Evolutionary conservation across 2,888 invertebrate species (phyloP).

Genomic region (Nemotelus nigrinus): DNA sequence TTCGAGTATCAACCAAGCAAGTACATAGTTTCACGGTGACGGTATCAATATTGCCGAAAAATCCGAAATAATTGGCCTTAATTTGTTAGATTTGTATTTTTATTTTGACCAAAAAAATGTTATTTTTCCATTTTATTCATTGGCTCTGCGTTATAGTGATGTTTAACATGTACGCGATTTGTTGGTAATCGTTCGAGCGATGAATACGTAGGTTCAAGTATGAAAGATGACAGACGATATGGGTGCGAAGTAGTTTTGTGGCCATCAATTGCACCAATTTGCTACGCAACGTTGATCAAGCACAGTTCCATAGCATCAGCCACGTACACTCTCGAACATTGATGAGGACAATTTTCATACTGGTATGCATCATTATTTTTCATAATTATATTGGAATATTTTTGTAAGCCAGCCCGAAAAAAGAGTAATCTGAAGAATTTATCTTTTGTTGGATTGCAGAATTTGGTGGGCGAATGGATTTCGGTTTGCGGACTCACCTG

Average conservation of each 20-base stretch:
- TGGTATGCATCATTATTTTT: constrained; percentile 21
- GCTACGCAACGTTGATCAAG: constrained; percentile 40
- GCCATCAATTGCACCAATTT: constrained; percentile 33
- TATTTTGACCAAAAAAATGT: not conserved
- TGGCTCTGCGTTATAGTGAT: not conserved
- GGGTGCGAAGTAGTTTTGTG: not conserved
- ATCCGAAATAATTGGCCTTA: constrained; percentile 13
- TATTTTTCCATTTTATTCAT: not conserved
- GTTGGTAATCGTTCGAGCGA: too few species aligned
- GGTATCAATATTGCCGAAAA: not conserved
- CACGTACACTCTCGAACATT: constrained; percentile 1
- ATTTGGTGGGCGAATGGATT: too few species aligned
- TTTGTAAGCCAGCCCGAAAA: not conserved
- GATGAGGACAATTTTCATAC: constrained; percentile 7
- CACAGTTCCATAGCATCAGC: constrained; percentile 27
- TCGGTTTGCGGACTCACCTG: too few species aligned
- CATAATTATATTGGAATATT: constrained; percentile 24
- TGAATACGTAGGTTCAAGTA: too few species aligned
- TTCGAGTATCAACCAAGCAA: not conserved
- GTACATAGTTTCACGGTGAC: not conserved
- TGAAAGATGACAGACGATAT: too few species aligned
- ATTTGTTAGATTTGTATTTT: constrained; percentile 2
- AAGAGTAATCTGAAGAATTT: not conserved
- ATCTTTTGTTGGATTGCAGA: not conserved
- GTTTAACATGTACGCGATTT: not conserved